phyloP scores from a whole-genome alignment of 2,888 invertebrate species.

The Diaphora mendica region DNA sequence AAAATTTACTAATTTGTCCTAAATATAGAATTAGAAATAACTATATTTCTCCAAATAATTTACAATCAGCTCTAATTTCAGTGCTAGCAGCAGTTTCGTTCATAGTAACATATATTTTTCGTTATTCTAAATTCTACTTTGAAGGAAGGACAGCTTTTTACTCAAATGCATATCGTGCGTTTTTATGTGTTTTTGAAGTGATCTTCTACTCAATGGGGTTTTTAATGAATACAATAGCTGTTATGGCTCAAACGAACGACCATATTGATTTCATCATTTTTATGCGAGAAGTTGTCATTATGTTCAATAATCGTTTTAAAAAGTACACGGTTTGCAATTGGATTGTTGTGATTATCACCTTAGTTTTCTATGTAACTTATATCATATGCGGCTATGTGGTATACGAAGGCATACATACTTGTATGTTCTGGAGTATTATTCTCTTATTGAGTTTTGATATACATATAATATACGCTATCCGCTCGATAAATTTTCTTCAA shows the following conservation, averaged over 20 bases:
- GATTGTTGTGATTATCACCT: background rate
- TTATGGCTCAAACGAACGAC: background rate
- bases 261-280: slow-evolving; percentile 5
- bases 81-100: background rate
- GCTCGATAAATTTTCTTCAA: slow-evolving; percentile 10
- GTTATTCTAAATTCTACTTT: background rate
- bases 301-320: background rate
- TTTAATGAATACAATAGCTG: background rate
- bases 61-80: background rate
- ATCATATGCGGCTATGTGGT: background rate
- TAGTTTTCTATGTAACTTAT: background rate
- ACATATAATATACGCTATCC: background rate
- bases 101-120: background rate
- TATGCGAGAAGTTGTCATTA: slow-evolving; percentile 11
- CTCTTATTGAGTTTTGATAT: slow-evolving; percentile 6
- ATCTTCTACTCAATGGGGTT: background rate
- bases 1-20: slow-evolving; percentile 1
- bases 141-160: background rate
- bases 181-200: background rate
- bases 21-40: slow-evolving; percentile 17
- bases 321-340: background rate
- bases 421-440: background rate
- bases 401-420: too few species aligned
- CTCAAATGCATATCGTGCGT: background rate
- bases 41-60: too few species aligned